Evolutionary conservation across 1,140 invertebrate genomes (phyloP), one percentile per base, ranked within the genome.

Genomic region (Tenebrio molitor): DNA sequence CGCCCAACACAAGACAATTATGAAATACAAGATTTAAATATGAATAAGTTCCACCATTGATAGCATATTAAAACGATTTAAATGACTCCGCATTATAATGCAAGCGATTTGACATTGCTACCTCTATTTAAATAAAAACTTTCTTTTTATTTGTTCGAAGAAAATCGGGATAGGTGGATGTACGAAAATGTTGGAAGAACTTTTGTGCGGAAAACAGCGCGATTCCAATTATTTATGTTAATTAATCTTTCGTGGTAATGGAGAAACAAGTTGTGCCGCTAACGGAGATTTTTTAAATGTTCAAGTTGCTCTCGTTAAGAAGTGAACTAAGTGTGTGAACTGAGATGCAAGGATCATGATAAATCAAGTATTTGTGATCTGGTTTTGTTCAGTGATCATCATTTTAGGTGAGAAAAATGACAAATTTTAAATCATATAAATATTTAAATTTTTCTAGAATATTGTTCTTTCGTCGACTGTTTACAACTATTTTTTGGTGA

Each of bases 401-500:
- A n/a, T 50, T 19, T 50, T 19, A 21, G 15, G 44, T 50, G 19
- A 50, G 44, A n/a, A n/a, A n/a, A n/a, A n/a, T n/a, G n/a, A n/a
- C n/a, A n/a, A n/a, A n/a, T n/a, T n/a, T n/a, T n/a, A n/a, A n/a
- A n/a, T 50, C 16, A 19, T 8, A 19, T 3, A 50, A 21, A n/a
- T 50, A n/a, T 19, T 3, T n/a, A n/a, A 46, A 23, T 50, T 19
- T 23, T 12, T 50, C 8, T 29, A 58, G 23, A 58, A 58, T 12
- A 29, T n/a, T 58, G 7, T n/a, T 25, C n/a, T 14, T 14, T 6
- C 5, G 12, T 12, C 12, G 12, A 58, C 10, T 58, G 23, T 29
- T 41, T 58, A 17, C 69, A 77, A 15, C 19, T 77, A 0, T 5
- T 44, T 39, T 50, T 82, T 19, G 81, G 81, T 7, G 74, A 78